Conservation (phyloP, 2,113 vertebrate species). For the Mellivora capensis region DNA sequence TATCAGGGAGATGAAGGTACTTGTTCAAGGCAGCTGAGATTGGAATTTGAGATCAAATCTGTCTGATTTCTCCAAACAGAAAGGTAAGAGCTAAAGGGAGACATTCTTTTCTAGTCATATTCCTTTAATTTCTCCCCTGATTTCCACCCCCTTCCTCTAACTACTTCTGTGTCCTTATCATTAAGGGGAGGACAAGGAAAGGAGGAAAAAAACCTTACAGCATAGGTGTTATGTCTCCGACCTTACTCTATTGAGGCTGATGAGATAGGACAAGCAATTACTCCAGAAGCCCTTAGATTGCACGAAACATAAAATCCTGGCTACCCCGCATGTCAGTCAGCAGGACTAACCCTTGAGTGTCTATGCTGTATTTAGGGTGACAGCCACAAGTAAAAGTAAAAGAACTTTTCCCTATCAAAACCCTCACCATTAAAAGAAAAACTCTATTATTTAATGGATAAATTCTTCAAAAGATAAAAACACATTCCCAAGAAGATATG, state of each 20-base stretch:
- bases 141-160: not conserved
- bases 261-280: constrained; percentile 74
- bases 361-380: not conserved
- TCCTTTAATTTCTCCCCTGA: not conserved
- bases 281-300: not conserved
- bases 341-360: not conserved
- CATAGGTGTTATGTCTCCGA: constrained; percentile 1
- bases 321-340: not conserved
- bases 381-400: not conserved
- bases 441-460: not conserved
- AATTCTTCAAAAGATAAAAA: not conserved
- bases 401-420: not conserved
- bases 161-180: constrained; percentile 26
- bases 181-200: constrained; percentile 38
- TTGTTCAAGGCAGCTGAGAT: not conserved
- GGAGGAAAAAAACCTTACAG: not conserved
- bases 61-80: not conserved
- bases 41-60: not conserved
- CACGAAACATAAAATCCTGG: not conserved
- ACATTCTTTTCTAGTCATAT: not conserved
- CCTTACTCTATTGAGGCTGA: constrained; percentile 58
- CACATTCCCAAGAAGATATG: not conserved
- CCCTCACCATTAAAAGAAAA: not conserved
- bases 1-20: not conserved
- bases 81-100: not conserved